Evolutionary conservation across 2,888 invertebrate species (phyloP).

Genomic region (Hirtodrosophila cameraria): DNA sequence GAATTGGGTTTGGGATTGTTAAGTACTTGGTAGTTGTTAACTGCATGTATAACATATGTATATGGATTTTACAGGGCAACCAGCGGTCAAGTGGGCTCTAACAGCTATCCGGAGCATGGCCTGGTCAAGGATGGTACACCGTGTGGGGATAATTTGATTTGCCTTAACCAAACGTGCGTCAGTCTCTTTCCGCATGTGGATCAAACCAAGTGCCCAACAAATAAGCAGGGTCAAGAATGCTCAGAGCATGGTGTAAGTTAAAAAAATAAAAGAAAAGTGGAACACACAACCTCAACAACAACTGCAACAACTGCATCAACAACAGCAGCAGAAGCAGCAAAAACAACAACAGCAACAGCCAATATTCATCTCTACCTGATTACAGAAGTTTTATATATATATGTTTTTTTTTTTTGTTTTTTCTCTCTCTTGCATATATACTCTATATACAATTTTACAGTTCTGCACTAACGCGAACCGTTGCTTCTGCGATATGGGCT

Average conservation of each 20-base stretch:
- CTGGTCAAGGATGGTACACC: slow-evolving; percentile 97
- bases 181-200: slow-evolving; percentile 93
- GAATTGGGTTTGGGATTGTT: no score
- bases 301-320: neutral
- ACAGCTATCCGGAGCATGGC: slow-evolving; percentile 91
- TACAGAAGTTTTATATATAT: no score
- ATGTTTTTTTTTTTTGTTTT: no score
- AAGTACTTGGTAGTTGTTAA: no score
- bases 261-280: slow-evolving; percentile 27
- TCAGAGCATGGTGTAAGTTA: slow-evolving; percentile 96
- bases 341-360: no score
- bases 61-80: slow-evolving; percentile 87
- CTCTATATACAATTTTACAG: slow-evolving; percentile 85
- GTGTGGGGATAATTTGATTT: slow-evolving; percentile 96
- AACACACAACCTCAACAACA: slow-evolving; percentile 1
- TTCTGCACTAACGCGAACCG: slow-evolving; percentile 96
- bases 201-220: slow-evolving; percentile 94
- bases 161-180: slow-evolving; percentile 96
- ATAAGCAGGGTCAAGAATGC: slow-evolving; percentile 94
- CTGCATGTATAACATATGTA: no score
- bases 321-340: neutral
- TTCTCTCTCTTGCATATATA: slow-evolving; percentile 23
- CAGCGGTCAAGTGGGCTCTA: slow-evolving; percentile 87
- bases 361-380: no score
- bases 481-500: slow-evolving; percentile 95